Evolutionary conservation across 2,888 invertebrate species (phyloP), one percentile per base, ranked within the genome.

Genomic region (Cephus spinipes): DNA sequence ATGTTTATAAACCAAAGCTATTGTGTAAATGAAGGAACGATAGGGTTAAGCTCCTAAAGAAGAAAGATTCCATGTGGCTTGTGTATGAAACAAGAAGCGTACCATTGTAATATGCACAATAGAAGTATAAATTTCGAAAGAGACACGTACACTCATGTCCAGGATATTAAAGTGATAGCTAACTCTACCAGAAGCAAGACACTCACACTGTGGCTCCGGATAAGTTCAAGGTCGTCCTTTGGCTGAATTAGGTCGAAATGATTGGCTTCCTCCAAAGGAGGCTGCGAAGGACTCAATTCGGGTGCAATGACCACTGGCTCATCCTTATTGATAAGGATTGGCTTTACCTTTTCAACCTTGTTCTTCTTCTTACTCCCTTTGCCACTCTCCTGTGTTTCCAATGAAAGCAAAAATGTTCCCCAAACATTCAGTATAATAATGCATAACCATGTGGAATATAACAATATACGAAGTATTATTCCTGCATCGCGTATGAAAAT

Each of bases 181-280:
- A 55, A 32, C 71, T 31, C 31, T 75, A 23, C 34, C 11, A 79
- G 31, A 73, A 36, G 15, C n/a, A 68, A 71, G 76, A 78, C 85
- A 93, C 93, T 93, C 91, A 93, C 93, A 87, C 92, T 92, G 79
- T 92, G 91, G 83, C 92, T 91, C 84, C 92, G 91, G 83, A 92
- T 91, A 81, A 94, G 90, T 89, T 94, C 94, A 81, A 94, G 91
- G 82, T 96, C 96, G 92, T 97, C 97, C 93, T 97, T 97, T 76
- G 97, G 97, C 85, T 94, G 95, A 91, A 94, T 95, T 89, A 94
- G 93, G 89, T 96, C 96, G 92, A 97, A 96, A 92, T 95, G 95
- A 93, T 97, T 97, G 81, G 85, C 85, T 79, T 91, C 90, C 76
- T 84, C 82, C 79, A 84, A 78, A 75, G 92, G 89, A 79, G 93